Evolutionary conservation across 1,140 invertebrate genomes (phyloP).

Genomic region (Planococcus citri): DNA sequence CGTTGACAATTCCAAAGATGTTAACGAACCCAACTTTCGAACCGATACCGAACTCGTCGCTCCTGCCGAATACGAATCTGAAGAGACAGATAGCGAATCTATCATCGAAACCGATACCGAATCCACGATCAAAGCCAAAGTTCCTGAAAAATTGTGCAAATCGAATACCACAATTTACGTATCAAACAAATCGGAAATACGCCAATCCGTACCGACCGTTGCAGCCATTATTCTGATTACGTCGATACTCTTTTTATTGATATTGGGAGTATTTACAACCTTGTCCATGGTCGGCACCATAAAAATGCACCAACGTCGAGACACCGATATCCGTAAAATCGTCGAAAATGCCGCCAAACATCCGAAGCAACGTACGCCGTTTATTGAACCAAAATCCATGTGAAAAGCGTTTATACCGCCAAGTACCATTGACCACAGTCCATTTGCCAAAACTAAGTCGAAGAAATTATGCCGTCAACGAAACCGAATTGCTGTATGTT

Average conservation of each 20-base stretch:
- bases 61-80: background rate
- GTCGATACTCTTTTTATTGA: too few relatives aligned
- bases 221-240: too few relatives aligned
- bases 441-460: background rate
- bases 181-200: too few relatives aligned
- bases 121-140: too few relatives aligned
- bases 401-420: too few relatives aligned
- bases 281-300: background rate
- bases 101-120: too few relatives aligned
- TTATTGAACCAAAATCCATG: too few relatives aligned
- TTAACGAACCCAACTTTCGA: constrained; percentile 30
- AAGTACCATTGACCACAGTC: too few relatives aligned
- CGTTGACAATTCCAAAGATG: constrained; percentile 28
- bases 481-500: background rate
- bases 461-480: background rate
- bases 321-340: background rate
- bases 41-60: constrained; percentile 33
- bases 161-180: too few relatives aligned
- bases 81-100: background rate
- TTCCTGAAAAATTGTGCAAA: too few relatives aligned
- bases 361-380: background rate
- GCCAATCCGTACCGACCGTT: too few relatives aligned
- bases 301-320: too few relatives aligned
- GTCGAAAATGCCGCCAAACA: background rate
- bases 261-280: background rate